Base-by-base conservation (phyloP, 35 echinoderm and acorn worm species). In the Eucidaris tribuloides region DNA sequence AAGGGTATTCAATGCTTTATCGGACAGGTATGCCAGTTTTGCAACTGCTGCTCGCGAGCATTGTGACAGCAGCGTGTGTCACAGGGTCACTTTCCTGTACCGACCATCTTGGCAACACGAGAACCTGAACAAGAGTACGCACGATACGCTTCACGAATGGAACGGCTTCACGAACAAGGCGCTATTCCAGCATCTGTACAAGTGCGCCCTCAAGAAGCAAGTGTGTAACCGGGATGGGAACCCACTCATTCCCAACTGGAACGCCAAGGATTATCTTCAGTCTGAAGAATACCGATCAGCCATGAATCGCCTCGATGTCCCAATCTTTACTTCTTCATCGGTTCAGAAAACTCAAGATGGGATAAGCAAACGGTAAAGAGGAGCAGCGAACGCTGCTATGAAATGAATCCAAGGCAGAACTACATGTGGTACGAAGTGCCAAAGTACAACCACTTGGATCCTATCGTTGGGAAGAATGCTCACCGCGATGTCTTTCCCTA, bases 21-120 rank as follows among this genome's bases (percentile, higher is more conserved):
- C 77, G 4, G 78, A 78, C 5, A 50, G 72, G 24, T 79, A 70
- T 42, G 46, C 89, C n/a, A 60, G 78, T 46, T 59, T 70, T 9
- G 84, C 83, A 3, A 92, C 89, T 4, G 40, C 82, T 5, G 78
- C 78, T 62, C 79, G 49, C 15, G 83, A 86, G 30, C 89, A 92
- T 34, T 92, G 89, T 45, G 89, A 92, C 64, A 86, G 71, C 46
- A 74, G 64, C 37, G 89, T 92, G 0, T 86, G 89, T 59, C 89
- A 92, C 43, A 43, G 83, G 17, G 79, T 92, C 7, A 92, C 89
- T 0, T 92, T 92, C 83, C 78, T 92, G 36, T 92, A 92, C 39
- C 83, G 84, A 30, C 78, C 84, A 6, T 30, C 79, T 19, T 92
- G 89, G 89, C 65, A 86, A 32, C 89, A 92, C 79, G 23, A 65